Conservation (phyloP, 2,888 invertebrate genomes). For the Cantharis rustica region DNA sequence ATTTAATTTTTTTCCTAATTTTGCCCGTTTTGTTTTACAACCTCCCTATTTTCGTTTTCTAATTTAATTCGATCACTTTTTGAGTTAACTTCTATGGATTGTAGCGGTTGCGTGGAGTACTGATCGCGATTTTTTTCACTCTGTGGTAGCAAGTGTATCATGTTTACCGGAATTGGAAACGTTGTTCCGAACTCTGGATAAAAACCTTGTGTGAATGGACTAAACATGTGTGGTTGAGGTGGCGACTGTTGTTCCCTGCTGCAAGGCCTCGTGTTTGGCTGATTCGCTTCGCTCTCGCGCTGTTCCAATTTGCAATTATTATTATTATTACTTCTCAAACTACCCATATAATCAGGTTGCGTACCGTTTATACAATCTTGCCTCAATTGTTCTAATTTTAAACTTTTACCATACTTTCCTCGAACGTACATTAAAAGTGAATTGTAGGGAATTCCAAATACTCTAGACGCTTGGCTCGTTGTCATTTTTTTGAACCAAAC, state of each 20-base stretch:
- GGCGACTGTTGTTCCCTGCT: conserved; percentile 62
- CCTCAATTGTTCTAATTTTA: conserved; percentile 84
- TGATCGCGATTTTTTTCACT: conserved; percentile 74
- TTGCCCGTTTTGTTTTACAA: conserved; percentile 79
- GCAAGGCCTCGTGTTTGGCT: conserved; percentile 60
- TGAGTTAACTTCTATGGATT: conserved; percentile 61
- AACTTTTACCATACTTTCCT: conserved; percentile 90
- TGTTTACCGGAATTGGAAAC: conserved; percentile 82
- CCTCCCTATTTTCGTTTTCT: conserved; percentile 64
- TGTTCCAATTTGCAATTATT: conserved; percentile 60
- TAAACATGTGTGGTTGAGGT: conserved; percentile 69
- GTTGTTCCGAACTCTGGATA: conserved; percentile 81
- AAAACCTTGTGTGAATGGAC: conserved; percentile 79
- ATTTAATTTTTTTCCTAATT: conserved; percentile 61
- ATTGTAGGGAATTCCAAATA: conserved; percentile 93
- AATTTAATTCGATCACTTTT: conserved; percentile 39
- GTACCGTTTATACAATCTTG: conserved; percentile 88
- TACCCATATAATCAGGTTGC: conserved; percentile 35
- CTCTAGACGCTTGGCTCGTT: conserved; percentile 87
- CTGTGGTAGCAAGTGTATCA: conserved; percentile 83
- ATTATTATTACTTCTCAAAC: conserved; percentile 56
- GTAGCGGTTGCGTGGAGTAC: conserved; percentile 58
- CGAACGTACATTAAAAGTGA: conserved; percentile 90
- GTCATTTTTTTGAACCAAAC: conserved; percentile 98
- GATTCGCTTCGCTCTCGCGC: conserved; percentile 46